Conservation (phyloP, 2,113 vertebrate species). For the Oenanthe melanoleuca region DNA sequence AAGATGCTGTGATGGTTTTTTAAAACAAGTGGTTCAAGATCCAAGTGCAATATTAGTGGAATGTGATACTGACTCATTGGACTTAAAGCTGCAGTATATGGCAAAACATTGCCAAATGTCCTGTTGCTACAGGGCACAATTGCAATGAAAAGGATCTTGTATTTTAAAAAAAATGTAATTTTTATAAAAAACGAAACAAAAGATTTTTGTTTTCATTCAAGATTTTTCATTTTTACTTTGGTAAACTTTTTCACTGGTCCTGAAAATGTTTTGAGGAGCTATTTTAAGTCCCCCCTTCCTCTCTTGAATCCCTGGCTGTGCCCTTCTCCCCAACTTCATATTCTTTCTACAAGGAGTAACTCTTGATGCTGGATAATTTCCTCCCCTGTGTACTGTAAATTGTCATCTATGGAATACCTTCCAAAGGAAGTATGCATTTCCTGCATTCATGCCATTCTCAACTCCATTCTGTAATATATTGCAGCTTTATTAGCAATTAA, state of each 20-base stretch:
- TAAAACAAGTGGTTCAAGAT: slow-evolving; percentile 73
- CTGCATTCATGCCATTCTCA: slow-evolving; percentile 60
- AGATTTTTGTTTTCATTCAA: slow-evolving; percentile 83
- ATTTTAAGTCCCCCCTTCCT: slow-evolving; percentile 76
- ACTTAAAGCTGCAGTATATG: slow-evolving; percentile 81
- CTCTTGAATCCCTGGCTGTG: slow-evolving; percentile 65
- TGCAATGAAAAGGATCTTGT: slow-evolving; percentile 83
- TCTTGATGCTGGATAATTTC: slow-evolving; percentile 73
- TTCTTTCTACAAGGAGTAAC: slow-evolving; percentile 73
- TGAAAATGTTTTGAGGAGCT: slow-evolving; percentile 80
- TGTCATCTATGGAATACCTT: slow-evolving; percentile 64
- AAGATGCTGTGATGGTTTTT: slow-evolving; percentile 74
- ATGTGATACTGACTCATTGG: slow-evolving; percentile 82
- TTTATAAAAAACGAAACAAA: slow-evolving; percentile 79
- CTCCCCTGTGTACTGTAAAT: slow-evolving; percentile 71
- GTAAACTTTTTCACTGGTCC: slow-evolving; percentile 83
- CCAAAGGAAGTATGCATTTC: slow-evolving; percentile 73
- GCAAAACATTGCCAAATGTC: slow-evolving; percentile 79
- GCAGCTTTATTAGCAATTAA: slow-evolving; percentile 71
- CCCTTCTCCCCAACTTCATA: slow-evolving; percentile 70
- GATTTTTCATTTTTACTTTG: slow-evolving; percentile 85
- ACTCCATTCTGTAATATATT: slow-evolving; percentile 69
- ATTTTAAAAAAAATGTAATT: slow-evolving; percentile 86
- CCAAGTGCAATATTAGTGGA: slow-evolving; percentile 87
- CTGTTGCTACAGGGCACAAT: slow-evolving; percentile 78